These are phyloP conservation scores for Myotis daubentonii DNA, from an alignment of 2,797 vertebrate genomes.

Conservation along the genomic window DNA sequence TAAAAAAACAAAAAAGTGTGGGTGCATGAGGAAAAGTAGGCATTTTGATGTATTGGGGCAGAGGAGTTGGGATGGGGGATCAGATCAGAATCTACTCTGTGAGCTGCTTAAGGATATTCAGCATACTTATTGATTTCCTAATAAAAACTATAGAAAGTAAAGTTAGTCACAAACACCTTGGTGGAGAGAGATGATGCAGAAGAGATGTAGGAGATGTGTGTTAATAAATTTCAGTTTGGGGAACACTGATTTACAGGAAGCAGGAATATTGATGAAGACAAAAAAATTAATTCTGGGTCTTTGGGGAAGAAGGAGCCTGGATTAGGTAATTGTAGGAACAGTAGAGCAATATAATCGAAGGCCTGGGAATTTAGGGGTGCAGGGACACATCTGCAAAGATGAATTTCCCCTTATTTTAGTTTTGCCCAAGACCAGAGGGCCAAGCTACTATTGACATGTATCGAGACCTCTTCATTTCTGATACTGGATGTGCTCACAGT, in stretches of 20 bases:
- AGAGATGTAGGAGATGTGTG: neutral
- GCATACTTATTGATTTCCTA: neutral
- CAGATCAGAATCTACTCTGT: neutral
- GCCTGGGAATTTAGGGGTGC: neutral
- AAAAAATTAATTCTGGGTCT: conserved; percentile 29
- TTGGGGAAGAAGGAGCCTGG: neutral
- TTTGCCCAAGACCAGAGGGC: neutral
- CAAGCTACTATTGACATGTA: neutral
- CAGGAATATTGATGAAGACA: neutral
- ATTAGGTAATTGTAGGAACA: neutral
- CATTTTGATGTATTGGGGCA: neutral
- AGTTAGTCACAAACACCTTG: neutral
- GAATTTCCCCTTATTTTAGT: neutral
- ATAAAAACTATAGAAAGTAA: conserved; percentile 46
- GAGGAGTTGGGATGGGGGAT: neutral
- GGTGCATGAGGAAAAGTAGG: neutral
- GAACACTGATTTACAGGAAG: neutral
- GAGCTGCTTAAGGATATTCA: neutral
- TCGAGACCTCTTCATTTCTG: neutral
- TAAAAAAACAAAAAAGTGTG: neutral
- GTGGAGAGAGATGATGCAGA: neutral
- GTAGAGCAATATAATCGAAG: neutral
- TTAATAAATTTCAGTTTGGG: conserved; percentile 1
- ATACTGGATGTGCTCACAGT: neutral
- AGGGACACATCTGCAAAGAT: neutral